Base-by-base conservation (phyloP, 2,797 vertebrate genomes). In the Rhinella marina region DNA sequence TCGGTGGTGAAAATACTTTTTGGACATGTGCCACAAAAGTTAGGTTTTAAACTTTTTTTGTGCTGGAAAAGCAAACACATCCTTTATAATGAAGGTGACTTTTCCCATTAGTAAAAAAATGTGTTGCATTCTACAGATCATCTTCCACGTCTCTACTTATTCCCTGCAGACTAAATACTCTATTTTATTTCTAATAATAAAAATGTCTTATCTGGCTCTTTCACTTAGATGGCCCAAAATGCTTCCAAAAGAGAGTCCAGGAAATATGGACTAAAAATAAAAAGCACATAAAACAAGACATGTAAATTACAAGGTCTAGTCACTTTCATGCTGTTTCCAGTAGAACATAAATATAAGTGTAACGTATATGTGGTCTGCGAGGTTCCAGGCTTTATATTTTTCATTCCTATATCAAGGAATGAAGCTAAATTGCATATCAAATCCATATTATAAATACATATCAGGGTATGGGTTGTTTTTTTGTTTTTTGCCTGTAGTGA, bases 141-240 rank as follows among this genome's bases (percentile, higher is more conserved):
- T 32, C 19, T 77, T 73, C 41, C 23, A 12, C 27, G 2, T 48
- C 32, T 50, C 27, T 32, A n/a, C 19, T 78, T 84, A 2, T 50
- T 77, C 32, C 21, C 23, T 52, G 57, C 25, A 76, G 25, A 70
- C 79, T 73, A 84, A 79, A 84, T 77, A 25, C 32, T 32, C 2
- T 77, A 54, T 82, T 76, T 82, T 86, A 79, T 77, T 87, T 82
- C 56, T 87, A 82, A 76, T 82, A 87, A 85, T 87, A 87, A 59
- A 87, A 75, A 61, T 21, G 23, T 59, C 64, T 82, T 87, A 87
- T 87, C 78, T 82, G 66, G 64, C 56, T 82, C 10, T 12, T 66
- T 48, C 48, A 54, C 73, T 82, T 72, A 17, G n/a, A n/a, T 64
- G 70, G 79, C 48, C 59, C 52, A 78, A 87, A 66, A 83, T 64